Conservation (phyloP, 2,797 vertebrate genomes). For the Melanotaenia trifasciata region DNA sequence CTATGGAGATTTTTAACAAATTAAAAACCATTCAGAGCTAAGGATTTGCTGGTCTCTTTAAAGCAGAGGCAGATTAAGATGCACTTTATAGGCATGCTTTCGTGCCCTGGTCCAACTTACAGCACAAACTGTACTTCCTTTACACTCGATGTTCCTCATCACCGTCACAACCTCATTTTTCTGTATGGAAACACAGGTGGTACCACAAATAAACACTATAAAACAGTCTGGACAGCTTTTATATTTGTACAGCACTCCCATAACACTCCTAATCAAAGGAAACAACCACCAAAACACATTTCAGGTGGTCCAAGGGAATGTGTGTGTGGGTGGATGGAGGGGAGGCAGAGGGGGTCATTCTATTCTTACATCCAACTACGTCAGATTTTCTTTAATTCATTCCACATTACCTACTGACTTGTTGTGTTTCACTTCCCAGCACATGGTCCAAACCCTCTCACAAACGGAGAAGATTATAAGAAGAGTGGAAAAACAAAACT, state of each 20-base stretch:
- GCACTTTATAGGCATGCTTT: constrained; percentile 56
- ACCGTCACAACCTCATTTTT: constrained; percentile 59
- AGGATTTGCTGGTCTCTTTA: constrained; percentile 52
- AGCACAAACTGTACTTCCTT: constrained; percentile 60
- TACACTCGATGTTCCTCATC: constrained; percentile 63
- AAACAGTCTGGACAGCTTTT: constrained; percentile 76
- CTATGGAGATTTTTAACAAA: constrained; percentile 59
- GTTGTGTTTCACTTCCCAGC: constrained; percentile 52
- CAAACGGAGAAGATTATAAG: constrained; percentile 76
- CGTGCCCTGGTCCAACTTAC: constrained; percentile 32
- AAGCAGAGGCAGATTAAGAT: constrained; percentile 64
- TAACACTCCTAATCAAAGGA: constrained; percentile 81
- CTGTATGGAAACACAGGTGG: constrained; percentile 80
- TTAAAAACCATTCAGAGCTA: constrained; percentile 44
- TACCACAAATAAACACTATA: constrained; percentile 79
- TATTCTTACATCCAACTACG: constrained; percentile 70
- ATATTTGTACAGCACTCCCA: constrained; percentile 74
- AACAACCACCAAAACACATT: constrained; percentile 77
- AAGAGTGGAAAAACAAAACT: constrained; percentile 81
- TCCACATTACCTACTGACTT: constrained; percentile 64
- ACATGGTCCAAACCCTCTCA: constrained; percentile 58
- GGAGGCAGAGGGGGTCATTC: constrained; percentile 47
- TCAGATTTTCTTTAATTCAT: constrained; percentile 69
- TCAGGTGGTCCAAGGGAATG: constrained; percentile 72
- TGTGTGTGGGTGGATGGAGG: constrained; percentile 16